Base-by-base conservation (phyloP, 2,888 invertebrate genomes). In the Yponomeuta plumbellus region DNA sequence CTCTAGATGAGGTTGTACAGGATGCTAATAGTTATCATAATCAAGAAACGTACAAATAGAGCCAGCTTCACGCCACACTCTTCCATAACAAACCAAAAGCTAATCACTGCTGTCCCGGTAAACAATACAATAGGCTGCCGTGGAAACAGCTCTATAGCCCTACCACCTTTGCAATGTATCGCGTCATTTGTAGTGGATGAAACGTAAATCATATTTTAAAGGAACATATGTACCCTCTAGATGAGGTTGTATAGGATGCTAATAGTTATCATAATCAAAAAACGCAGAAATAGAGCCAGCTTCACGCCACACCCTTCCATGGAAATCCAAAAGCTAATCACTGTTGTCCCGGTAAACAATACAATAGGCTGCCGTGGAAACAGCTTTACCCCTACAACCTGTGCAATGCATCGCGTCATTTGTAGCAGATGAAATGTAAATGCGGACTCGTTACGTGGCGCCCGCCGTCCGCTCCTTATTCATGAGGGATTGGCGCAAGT, bases 351-450 rank as follows among this genome's bases (percentile, higher is more conserved):
- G 44, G 44, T 17, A 52, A 52, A 52, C 44, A 52, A 52, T 52
- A 52, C 44, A 52, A 52, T 52, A 52, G 17, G 44, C 44, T 52
- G 44, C 44, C 44, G 34, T 62, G 34, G 62, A 62, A 26, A 34
- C 34, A 39, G 62, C 62, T 20, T 62, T 62, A 44, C 26, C 40
- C 73, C 72, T 75, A 76, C 82, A 82, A 85, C 86, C 83, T 84
- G 86, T 82, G 83, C 83, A 79, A 77, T 82, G 83, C 82, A 78
- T 79, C 81, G 83, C 86, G 85, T 89, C 89, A 91, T 91, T 90
- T 91, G 90, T 89, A 88, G 79, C 86, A 84, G 88, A 89, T 89
- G 90, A 88, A 88, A 90, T 91, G 90, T 89, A 90, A 91, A 91
- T 90, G 86, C 79, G 80, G 79, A 86, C 87, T 90, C 89, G 90